Evolutionary conservation across 2,113 vertebrate species (phyloP).

Genomic region (Cyphomyrus discorhynchus): DNA sequence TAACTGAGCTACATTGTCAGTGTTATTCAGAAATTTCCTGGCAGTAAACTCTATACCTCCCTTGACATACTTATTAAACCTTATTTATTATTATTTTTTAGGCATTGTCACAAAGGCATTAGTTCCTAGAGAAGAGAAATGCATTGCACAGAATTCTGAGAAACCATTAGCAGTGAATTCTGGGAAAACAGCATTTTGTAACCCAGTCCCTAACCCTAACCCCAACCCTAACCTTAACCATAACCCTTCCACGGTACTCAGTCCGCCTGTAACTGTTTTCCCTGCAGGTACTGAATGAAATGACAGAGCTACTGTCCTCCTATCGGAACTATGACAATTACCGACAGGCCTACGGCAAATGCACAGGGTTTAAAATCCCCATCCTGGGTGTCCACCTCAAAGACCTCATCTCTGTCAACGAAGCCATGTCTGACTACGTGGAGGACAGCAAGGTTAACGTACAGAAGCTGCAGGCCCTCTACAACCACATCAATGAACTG

Average conservation of each 20-base stretch:
- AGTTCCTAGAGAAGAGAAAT: not conserved
- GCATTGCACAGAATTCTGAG: not conserved
- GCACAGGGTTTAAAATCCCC: slow-evolving; percentile 83
- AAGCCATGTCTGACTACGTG: slow-evolving; percentile 85
- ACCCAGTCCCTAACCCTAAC: no score
- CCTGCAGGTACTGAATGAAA: slow-evolving; percentile 80
- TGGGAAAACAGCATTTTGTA: not conserved
- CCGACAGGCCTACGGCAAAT: slow-evolving; percentile 74
- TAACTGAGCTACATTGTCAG: not conserved
- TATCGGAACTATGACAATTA: slow-evolving; percentile 91
- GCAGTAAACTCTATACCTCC: not conserved
- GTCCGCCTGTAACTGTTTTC: slow-evolving; percentile 6
- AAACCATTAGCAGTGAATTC: not conserved
- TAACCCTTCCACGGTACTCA: not conserved
- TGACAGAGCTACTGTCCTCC: slow-evolving; percentile 91
- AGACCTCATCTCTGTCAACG: slow-evolving; percentile 85
- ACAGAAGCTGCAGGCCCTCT: slow-evolving; percentile 83
- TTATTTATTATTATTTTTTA: not conserved
- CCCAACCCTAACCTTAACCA: not conserved
- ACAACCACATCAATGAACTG: slow-evolving; percentile 85
- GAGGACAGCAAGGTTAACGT: slow-evolving; percentile 86
- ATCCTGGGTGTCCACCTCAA: slow-evolving; percentile 93
- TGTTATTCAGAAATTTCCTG: not conserved
- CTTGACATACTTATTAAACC: not conserved
- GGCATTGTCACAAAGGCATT: not conserved